A percentile compares a stretch with the other conserved stretches of the same genome.
These are phyloP conservation scores for Tragelaphus scriptus DNA, from an alignment of 2,113 vertebrate genomes.

Conservation along the genomic window DNA sequence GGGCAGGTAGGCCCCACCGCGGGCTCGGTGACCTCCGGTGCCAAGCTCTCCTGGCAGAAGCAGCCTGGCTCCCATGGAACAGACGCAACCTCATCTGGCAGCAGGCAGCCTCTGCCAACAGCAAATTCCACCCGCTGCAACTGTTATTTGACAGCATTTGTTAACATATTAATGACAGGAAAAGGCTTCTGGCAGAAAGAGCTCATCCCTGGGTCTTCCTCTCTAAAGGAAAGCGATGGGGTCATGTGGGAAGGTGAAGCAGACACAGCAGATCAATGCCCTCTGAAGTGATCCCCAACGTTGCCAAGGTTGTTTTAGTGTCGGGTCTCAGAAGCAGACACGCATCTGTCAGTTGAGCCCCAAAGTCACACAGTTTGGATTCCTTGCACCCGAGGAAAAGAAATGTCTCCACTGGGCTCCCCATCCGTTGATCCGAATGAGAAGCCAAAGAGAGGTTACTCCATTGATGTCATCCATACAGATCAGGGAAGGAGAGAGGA, in stretches of 20 bases:
- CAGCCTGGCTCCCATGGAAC: conserved; percentile 47
- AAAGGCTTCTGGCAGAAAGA: conserved; percentile 25
- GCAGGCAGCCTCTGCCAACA: conserved; percentile 51
- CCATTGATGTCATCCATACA: fast-evolving
- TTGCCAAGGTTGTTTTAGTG: background rate
- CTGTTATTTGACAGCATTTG: conserved; percentile 62
- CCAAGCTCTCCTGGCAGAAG: conserved; percentile 65
- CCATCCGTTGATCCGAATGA: fast-evolving
- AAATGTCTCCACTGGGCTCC: background rate
- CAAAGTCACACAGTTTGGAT: background rate
- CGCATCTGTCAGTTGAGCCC: background rate
- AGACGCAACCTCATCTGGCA: conserved; percentile 58
- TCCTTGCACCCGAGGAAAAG: background rate
- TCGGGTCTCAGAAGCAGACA: background rate
- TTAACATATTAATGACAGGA: conserved; percentile 65
- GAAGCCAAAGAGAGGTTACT: background rate
- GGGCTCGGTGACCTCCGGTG: conserved; percentile 48
- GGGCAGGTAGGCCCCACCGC: conserved; percentile 49
- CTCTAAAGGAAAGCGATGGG: background rate
- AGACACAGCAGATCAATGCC: background rate
- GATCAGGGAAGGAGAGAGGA: background rate
- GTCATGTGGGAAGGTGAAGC: fast-evolving
- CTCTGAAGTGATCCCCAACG: background rate
- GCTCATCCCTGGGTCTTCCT: background rate
- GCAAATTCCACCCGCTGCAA: conserved; percentile 60